Base-by-base conservation (phyloP, 2,888 invertebrate genomes). In the Subacronicta megacephala region DNA sequence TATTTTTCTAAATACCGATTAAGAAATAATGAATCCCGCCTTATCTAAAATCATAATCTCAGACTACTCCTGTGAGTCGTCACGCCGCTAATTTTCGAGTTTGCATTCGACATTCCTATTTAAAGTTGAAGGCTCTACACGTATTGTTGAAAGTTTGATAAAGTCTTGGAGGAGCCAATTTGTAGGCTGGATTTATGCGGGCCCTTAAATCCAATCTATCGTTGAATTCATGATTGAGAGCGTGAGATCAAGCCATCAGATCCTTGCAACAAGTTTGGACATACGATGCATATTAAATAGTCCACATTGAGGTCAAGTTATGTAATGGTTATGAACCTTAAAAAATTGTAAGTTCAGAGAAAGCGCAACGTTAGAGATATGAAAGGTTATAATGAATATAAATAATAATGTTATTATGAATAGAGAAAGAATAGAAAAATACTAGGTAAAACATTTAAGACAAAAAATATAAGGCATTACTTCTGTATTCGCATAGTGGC, bases 191-290 rank as follows among this genome's bases (percentile, higher is more conserved):
- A 78, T 82, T 84, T 81, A 80, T 76, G 78, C 78, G 72, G 68
- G 56, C 58, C 62, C 44, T 31, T 31, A 81, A 83, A 87, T 80
- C 83, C 82, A 83, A 87, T 86, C 78, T 79, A 77, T 66, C 59
- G 77, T 59, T 79, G 80, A 81, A 79, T 82, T 77, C 73, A 76
- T 81, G 82, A 84, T 81, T 77, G 82, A 85, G 84, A 77, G 80
- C 76, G 35, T 47, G 58, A 69, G 76, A 78, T 77, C 67, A 72
- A 64, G 69, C 55, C 56, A 45, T 56, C 54, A 68, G n/a, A n/a
- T n/a, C n/a, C n/a, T n/a, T n/a, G n/a, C n/a, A n/a, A n/a, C n/a
- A n/a, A n/a, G 65, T 80, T 80, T 55, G 54, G 44, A 66, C 61
- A 65, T 60, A 60, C 41, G 50, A 62, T 72, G 75, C 76, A 79